Conservation (phyloP, 35 echinoderm and acorn worm species). For the Ophiothrix spiculata region DNA sequence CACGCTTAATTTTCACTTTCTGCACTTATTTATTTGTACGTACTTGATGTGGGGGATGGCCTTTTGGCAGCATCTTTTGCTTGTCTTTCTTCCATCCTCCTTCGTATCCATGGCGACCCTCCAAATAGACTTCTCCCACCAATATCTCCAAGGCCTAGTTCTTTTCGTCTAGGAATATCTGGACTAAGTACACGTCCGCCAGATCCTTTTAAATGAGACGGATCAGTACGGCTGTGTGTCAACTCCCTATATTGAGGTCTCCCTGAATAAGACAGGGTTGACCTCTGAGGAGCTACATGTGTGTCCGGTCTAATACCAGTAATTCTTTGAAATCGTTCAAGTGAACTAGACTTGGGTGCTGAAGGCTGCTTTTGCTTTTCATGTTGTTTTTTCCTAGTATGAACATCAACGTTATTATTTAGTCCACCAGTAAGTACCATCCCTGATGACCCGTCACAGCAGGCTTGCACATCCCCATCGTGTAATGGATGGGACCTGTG, state of each 20-base stretch:
- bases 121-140: slow-evolving; percentile 27
- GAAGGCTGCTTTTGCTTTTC: neutral
- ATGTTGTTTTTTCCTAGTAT: neutral
- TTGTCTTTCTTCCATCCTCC: slow-evolving; percentile 65
- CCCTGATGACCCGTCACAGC: slow-evolving; percentile 26
- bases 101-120: slow-evolving; percentile 80
- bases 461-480: slow-evolving; percentile 25
- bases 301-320: neutral
- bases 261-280: neutral
- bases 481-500: slow-evolving; percentile 31
- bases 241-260: slow-evolving; percentile 8
- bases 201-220: neutral
- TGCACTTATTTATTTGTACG: neutral
- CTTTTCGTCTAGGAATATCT: slow-evolving; percentile 1
- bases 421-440: slow-evolving; percentile 26
- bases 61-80: neutral
- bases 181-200: slow-evolving; percentile 8
- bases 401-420: slow-evolving; percentile 35
- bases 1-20: no score
- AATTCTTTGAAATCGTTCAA: neutral
- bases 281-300: neutral
- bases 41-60: neutral
- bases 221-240: neutral
- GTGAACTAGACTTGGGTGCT: neutral
- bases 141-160: neutral